Percentiles rank a stretch among this genome's conserved stretches.
Conservation (phyloP, 2,113 vertebrate genomes). For the Baryphthengus martii region DNA sequence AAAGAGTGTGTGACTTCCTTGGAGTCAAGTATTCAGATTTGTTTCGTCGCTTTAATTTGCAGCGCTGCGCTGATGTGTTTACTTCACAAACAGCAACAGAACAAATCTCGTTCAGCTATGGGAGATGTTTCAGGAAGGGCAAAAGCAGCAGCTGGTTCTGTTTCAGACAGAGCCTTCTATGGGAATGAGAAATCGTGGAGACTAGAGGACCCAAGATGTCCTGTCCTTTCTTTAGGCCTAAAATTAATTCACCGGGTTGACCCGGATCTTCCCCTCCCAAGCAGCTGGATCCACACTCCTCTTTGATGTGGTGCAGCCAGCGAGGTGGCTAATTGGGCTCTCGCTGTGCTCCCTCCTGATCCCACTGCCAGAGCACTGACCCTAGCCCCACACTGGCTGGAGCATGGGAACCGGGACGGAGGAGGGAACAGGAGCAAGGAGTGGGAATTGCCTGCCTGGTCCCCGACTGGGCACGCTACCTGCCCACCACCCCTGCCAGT, state of each 20-base stretch:
- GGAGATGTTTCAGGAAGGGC: background rate
- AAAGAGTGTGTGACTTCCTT: background rate
- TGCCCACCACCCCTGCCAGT: fast-evolving
- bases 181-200: background rate
- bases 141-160: fast-evolving
- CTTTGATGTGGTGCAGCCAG: constrained; percentile 35
- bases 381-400: background rate
- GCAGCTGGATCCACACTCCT: background rate
- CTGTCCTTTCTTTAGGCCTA: background rate
- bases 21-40: background rate
- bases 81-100: background rate
- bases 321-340: background rate
- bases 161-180: background rate
- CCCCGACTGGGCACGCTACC: fast-evolving
- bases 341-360: background rate
- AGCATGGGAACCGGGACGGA: background rate
- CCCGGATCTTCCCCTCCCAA: background rate
- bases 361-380: background rate
- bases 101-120: fast-evolving
- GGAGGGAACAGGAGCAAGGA: background rate
- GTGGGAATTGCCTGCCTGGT: background rate
- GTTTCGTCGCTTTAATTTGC: background rate
- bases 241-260: background rate
- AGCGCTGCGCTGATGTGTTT: background rate
- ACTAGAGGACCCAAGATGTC: fast-evolving